These are phyloP conservation scores for Xylota sylvarum DNA, from an alignment of 2,888 invertebrate genomes.

Conservation along the genomic window DNA sequence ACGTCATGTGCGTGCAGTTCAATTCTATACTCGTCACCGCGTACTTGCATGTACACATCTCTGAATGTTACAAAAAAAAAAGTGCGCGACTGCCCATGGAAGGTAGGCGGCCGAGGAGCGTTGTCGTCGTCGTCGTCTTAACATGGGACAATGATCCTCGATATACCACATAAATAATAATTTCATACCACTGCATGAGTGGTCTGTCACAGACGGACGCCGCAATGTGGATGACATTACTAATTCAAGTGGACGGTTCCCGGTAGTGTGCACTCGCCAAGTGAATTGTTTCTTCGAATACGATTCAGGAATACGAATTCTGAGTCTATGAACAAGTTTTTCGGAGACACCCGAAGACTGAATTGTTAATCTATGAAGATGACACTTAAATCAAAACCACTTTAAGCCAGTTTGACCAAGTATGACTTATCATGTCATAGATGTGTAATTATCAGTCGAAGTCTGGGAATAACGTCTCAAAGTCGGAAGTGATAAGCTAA, in stretches of 20 bases:
- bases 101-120: conserved; percentile 35
- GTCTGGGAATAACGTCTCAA: not conserved
- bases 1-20: conserved; percentile 46
- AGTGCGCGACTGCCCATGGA: conserved; percentile 14
- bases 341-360: conserved; percentile 19
- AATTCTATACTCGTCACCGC: conserved; percentile 30
- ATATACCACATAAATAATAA: conserved; percentile 70
- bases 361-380: conserved; percentile 29
- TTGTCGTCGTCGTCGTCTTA: conserved; percentile 12
- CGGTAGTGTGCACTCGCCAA: conserved; percentile 42
- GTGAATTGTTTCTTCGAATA: conserved; percentile 49
- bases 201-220: conserved; percentile 60
- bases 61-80: conserved; percentile 48
- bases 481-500: conserved; percentile 23
- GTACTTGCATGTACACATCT: not conserved
- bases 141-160: conserved; percentile 63
- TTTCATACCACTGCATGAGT: conserved; percentile 72
- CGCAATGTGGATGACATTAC: conserved; percentile 55
- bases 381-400: not conserved
- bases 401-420: conserved; percentile 3
- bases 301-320: conserved; percentile 9
- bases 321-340: conserved; percentile 17
- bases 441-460: not conserved
- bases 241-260: conserved; percentile 68
- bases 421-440: not conserved